Base-by-base conservation (phyloP, 2,888 invertebrate genomes). In the Hedya salicella region DNA sequence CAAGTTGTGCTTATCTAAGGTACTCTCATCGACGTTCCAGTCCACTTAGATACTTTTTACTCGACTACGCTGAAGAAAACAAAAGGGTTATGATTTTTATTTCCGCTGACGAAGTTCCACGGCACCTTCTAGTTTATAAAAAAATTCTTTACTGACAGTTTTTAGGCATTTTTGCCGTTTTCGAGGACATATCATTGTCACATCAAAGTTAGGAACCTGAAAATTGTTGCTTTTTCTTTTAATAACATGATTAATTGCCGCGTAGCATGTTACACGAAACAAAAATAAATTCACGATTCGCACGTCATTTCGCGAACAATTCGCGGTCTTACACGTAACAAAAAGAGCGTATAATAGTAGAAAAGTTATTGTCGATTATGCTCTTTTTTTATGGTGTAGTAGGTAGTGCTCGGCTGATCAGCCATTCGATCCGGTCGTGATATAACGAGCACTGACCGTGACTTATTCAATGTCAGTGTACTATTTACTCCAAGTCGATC, bases 401-500 rank as follows among this genome's bases (percentile, higher is more conserved):
- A 11, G 9, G 25, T 52, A 25, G 19, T 32, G 19, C 17, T 13
- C 5, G 13, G 8, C 11, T 52, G 5, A 57, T 14, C 36, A 19
- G 57, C 17, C 42, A 65, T 59, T 65, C 39, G 46, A 65, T 53
- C 44, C 48, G 52, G 52, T 46, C 14, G 11, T 32, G 57, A 46
- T 40, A 40, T 48, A 48, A 30, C 52, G 44, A 39, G 39, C 42
- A 14, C 17, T 53, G 52, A 59, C 65, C 65, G 39, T 53, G 59
- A 39, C 59, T 30, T 46, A 30, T 53, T 65, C 59, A 65, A 46
- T 59, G 39, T 19, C 59, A 39, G 36, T 46, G 46, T 30, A 8
- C 14, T 32, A n/a, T 57, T 32, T 57, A 19, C 17, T 32, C 14
- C 9, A 2, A 14, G 21, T 21, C 4, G 40, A 40, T 9, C 53